Conservation (phyloP, 2,888 invertebrate genomes). For the Caenorhabditis sulstoni region DNA sequence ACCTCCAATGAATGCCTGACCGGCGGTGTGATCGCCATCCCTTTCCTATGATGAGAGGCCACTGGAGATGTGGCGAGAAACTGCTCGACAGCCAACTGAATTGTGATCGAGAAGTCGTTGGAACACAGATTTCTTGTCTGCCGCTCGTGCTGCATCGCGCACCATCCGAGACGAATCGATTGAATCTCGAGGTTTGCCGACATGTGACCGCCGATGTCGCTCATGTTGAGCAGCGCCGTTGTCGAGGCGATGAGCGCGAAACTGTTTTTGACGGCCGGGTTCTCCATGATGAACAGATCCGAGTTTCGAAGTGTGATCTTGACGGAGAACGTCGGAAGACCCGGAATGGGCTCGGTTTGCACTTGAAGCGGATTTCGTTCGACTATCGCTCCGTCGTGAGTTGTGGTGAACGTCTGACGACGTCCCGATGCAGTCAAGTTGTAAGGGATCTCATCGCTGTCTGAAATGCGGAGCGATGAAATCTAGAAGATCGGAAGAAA, state of each 20-base stretch:
- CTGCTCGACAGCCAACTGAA: constrained; percentile 57
- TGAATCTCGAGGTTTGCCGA: constrained; percentile 74
- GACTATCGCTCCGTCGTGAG: constrained; percentile 38
- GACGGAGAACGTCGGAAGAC: constrained; percentile 51
- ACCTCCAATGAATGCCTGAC: constrained; percentile 54
- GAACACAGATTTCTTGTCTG: constrained; percentile 71
- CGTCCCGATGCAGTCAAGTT: constrained; percentile 16
- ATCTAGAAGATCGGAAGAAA: background rate
- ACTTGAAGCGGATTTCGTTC: constrained; percentile 27
- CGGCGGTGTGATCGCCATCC: constrained; percentile 58
- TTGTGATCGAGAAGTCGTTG: constrained; percentile 76
- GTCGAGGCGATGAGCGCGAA: constrained; percentile 88
- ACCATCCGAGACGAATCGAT: constrained; percentile 71
- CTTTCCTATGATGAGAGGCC: constrained; percentile 26
- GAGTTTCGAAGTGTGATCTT: constrained; percentile 85
- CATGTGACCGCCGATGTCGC: constrained; percentile 70
- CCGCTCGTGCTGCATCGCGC: constrained; percentile 73
- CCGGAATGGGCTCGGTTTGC: background rate
- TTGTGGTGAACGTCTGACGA: constrained; percentile 22
- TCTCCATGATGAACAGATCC: constrained; percentile 94
- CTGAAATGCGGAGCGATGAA: constrained; percentile 1
- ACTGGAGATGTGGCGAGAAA: background rate
- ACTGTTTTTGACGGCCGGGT: constrained; percentile 90
- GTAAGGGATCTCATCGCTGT: constrained; percentile 44
- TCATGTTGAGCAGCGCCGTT: constrained; percentile 75